Evolutionary conservation across 2,113 vertebrate genomes (phyloP).

Genomic region (Polyodon spathula): DNA sequence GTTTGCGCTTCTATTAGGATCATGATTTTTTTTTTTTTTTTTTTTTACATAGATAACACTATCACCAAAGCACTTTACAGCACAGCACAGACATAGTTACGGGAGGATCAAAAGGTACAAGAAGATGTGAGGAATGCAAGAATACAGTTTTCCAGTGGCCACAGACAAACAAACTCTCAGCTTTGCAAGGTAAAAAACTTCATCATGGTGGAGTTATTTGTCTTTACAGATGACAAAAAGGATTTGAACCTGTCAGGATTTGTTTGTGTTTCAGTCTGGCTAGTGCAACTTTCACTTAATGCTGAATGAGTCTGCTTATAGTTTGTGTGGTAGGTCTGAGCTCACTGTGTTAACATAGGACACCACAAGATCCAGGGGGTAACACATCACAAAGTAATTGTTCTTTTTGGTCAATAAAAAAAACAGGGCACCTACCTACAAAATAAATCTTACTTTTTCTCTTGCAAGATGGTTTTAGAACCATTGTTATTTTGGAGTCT

Average conservation of each 20-base stretch:
- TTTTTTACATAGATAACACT: no score
- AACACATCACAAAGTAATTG: neutral
- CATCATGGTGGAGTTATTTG: neutral
- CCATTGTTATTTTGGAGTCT: neutral
- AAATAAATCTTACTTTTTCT: neutral
- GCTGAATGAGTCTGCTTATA: neutral
- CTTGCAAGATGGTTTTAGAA: neutral
- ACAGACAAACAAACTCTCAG: neutral
- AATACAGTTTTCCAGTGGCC: neutral
- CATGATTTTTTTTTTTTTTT: no score
- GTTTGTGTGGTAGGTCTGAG: neutral
- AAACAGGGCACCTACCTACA: neutral
- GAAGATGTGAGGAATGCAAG: neutral
- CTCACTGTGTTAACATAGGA: neutral
- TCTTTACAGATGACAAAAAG: neutral
- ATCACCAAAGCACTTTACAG: neutral
- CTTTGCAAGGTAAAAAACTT: neutral
- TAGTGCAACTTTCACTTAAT: neutral
- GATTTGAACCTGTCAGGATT: neutral
- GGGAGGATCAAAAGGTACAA: neutral
- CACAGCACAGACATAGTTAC: neutral
- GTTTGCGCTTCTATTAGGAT: no score
- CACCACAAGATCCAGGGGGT: neutral
- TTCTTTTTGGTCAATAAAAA: neutral
- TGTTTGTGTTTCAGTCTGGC: conserved; percentile 5